These are phyloP conservation scores for Embiotoca jacksoni DNA, from an alignment of 2,113 vertebrate genomes.

Conservation along the genomic window DNA sequence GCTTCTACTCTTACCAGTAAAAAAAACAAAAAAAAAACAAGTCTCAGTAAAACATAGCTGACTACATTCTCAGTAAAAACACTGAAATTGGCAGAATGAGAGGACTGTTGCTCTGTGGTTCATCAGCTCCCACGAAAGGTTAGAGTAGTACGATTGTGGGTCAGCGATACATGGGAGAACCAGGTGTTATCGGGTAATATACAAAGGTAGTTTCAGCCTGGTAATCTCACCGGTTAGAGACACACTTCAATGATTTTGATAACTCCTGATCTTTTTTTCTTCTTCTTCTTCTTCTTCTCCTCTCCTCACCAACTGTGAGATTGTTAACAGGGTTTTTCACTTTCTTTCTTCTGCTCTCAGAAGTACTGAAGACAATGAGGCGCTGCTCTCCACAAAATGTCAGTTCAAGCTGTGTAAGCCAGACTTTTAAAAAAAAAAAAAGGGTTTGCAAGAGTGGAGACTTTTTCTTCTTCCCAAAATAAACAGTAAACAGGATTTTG, in stretches of 20 bases:
- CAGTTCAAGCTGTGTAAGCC: slow-evolving; percentile 3
- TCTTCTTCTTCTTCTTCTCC: slow-evolving; percentile 25
- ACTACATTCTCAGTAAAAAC: slow-evolving; percentile 20
- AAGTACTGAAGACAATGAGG: slow-evolving; percentile 34
- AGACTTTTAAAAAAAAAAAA: neutral
- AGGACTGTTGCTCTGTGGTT: neutral
- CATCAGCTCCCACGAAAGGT: slow-evolving; percentile 22
- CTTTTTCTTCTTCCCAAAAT: neutral
- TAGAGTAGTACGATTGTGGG: slow-evolving; percentile 24
- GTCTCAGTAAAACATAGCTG: neutral
- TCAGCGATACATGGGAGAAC: slow-evolving; percentile 34
- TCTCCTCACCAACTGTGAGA: slow-evolving; percentile 41
- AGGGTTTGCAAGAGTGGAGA: neutral
- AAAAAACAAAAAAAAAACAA: slow-evolving; percentile 16
- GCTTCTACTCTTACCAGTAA: slow-evolving; percentile 2
- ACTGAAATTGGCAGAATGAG: slow-evolving; percentile 19
- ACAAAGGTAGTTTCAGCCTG: slow-evolving; percentile 52
- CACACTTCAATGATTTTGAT: slow-evolving; percentile 64
- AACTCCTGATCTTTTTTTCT: slow-evolving; percentile 46
- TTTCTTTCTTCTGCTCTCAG: slow-evolving; percentile 46
- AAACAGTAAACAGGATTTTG: neutral
- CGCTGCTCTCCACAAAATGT: slow-evolving; percentile 13
- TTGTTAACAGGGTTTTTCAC: slow-evolving; percentile 55
- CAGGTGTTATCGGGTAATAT: slow-evolving; percentile 54
- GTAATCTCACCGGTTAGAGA: slow-evolving; percentile 55